Percentiles rank a stretch among this genome's conserved stretches.
phyloP scores from a whole-genome alignment of 2,797 vertebrate genomes.

The Aselliscus stoliczkanus region DNA sequence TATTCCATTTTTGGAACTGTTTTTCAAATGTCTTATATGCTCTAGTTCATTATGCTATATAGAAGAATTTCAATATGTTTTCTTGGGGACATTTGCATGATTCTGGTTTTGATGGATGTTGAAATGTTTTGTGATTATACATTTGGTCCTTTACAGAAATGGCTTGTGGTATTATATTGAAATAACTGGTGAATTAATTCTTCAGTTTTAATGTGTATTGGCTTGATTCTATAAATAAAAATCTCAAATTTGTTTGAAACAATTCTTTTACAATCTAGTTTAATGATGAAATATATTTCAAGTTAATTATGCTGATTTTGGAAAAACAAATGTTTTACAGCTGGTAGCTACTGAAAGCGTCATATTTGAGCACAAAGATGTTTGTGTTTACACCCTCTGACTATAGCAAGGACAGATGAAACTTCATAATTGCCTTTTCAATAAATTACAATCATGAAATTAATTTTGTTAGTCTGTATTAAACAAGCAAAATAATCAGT shows the following conservation, averaged over 20 bases:
- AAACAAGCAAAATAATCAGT: background rate
- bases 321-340: background rate
- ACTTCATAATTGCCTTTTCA: background rate
- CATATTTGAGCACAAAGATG: background rate
- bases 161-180: background rate
- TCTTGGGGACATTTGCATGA: background rate
- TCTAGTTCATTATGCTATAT: background rate
- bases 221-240: slow-evolving; percentile 42
- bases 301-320: background rate
- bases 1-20: background rate
- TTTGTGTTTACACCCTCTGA: background rate
- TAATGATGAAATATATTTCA: background rate
- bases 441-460: background rate
- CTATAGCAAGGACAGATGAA: background rate
- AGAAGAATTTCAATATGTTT: slow-evolving; percentile 11
- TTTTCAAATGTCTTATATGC: background rate
- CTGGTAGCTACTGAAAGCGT: background rate
- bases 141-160: background rate
- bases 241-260: background rate
- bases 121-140: slow-evolving; percentile 28
- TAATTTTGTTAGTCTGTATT: background rate
- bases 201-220: background rate
- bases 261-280: background rate
- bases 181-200: background rate
- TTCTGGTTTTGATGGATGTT: background rate